Evolutionary conservation across 2,113 vertebrate species (phyloP).

Genomic region (Scartelaos histophorus): DNA sequence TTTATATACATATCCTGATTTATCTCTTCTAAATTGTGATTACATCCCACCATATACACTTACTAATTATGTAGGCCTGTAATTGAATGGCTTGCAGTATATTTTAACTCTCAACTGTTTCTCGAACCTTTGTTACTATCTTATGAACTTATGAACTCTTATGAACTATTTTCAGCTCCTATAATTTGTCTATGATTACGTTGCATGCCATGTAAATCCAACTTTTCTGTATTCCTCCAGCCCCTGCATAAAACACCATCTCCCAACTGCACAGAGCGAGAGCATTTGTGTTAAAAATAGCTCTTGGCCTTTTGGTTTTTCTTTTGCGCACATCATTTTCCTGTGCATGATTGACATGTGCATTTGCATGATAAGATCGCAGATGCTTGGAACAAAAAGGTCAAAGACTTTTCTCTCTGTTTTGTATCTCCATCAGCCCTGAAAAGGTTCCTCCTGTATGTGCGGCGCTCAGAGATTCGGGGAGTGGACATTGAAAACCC

Average conservation of each 20-base stretch:
- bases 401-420: background rate
- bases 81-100: background rate
- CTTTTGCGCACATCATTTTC: background rate
- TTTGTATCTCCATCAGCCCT: conserved; percentile 75
- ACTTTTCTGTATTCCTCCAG: background rate
- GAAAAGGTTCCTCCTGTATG: conserved; percentile 94
- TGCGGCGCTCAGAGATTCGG: conserved; percentile 92
- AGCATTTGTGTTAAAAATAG: background rate
- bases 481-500: conserved; percentile 97
- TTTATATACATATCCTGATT: too few species aligned
- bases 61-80: background rate
- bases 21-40: too few species aligned
- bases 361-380: conserved; percentile 9
- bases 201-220: background rate
- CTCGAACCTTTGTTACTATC: background rate
- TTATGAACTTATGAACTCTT: background rate
- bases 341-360: conserved; percentile 1
- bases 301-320: background rate
- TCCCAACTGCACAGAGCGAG: background rate
- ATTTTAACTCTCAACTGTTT: background rate
- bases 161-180: background rate
- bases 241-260: background rate
- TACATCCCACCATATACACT: background rate
- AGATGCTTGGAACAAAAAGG: conserved; percentile 9
- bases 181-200: background rate